Evolutionary conservation across 1,140 invertebrate genomes (phyloP), one percentile per base, ranked within the genome.

Genomic region (Mya arenaria): DNA sequence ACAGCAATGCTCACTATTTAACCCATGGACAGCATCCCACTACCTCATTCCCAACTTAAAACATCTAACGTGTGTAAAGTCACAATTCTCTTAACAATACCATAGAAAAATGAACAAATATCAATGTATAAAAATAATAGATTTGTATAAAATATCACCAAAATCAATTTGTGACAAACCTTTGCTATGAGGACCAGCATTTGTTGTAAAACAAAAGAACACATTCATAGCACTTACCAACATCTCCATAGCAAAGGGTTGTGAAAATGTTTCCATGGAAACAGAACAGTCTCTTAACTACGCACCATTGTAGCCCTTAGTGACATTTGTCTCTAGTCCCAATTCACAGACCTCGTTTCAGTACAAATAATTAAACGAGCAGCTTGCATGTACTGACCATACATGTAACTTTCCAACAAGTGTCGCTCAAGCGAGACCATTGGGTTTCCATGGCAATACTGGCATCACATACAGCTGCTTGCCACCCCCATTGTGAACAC

Each of bases 81-180:
- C 77, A 80, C 77, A 71, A 68, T 44, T 60, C 65, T 39, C 60
- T 36, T 82, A 85, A 78, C 79, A 82, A 73, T 73, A 62, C 60
- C 56, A 77, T 75, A 77, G 55, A 81, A 82, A 83, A 82, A 89
- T 85, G 86, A 87, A 89, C 83, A 87, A 88, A 87, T 86, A 89
- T 86, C 84, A 88, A 88, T 88, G 88, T 89, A 89, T 86, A 89
- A 88, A 89, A 89, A 87, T 89, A 89, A 89, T 89, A 89, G 85
- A 86, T 89, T 89, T 86, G 84, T 88, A 85, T 84, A 89, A 89
- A 89, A 89, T 85, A 86, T 83, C 84, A 84, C 88, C 86, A 88
- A 89, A 88, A 89, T 86, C 86, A 89, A 85, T 86, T 84, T n/a
- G n/a, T n/a, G n/a, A n/a, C n/a, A n/a, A n/a, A n/a, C n/a, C n/a